Base-by-base conservation (phyloP, 2,113 vertebrate genomes). In the Centrocercus urophasianus region DNA sequence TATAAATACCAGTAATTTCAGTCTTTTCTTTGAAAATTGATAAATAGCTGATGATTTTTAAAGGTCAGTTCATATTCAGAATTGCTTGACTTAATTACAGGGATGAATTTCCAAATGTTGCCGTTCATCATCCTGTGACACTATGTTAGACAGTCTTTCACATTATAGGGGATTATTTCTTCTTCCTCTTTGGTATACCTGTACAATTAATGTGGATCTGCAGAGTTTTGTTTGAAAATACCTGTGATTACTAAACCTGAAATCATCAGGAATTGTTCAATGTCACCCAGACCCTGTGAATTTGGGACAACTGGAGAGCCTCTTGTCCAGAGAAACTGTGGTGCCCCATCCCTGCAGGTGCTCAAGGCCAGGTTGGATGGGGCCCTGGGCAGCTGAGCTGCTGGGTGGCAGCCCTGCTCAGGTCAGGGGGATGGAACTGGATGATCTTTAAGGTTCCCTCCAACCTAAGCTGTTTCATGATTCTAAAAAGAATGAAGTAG, bases 1-100 rank as follows among this genome's bases (percentile, higher is more conserved):
- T 34, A 38, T 59, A 87, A 87, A 76, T 36, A n/a, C 20, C 63
- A 91, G 42, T 45, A 74, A 84, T 93, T 92, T 79, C 59, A 63
- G 13, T 32, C 42, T 77, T 78, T 79, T 74, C 61, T 94, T 79
- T 84, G 75, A 84, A 67, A 75, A 66, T 38, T 15, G 40, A 80
- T 76, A 90, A 92, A 93, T 48, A 94, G 27, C 30, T 89, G 59
- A 25, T 36, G 61, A 82, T 85, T 80, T 81, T 94, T 79, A 87
- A 89, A 95, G 78, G 78, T 94, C 81, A 91, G 70, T 59, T 91
- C 36, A 63, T 79, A 83, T 76, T 66, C 50, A 83, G 59, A 66
- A 83, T 83, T 74, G 21, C 50, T 90, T 79, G 85, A 85, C 48
- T 85, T 91, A 95, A 93, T 93, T 93, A 91, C 84, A 89, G 84